Base-by-base conservation (phyloP, 2,797 vertebrate species). In the Ictinia mississippiensis region DNA sequence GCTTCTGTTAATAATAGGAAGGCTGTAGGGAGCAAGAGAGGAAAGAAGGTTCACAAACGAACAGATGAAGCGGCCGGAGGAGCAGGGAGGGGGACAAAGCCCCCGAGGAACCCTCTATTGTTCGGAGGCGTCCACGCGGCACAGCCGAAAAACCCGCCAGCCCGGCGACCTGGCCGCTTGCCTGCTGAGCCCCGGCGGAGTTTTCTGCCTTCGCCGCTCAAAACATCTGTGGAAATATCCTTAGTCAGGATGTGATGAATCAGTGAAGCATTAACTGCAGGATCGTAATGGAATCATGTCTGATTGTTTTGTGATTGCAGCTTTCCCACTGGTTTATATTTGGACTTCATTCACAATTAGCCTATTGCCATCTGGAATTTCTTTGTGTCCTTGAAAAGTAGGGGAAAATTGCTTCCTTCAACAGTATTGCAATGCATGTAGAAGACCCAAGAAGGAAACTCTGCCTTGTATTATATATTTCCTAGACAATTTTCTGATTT, bases 211-310 rank as follows among this genome's bases (percentile, higher is more conserved):
- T 87, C 6, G 0, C 58, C 87, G 40, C 29, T 90, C 38, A 80
- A 80, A 93, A 79, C 38, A 74, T 82, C 71, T 75, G 49, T 89
- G 58, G 77, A 93, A 96, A 93, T 87, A 92, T 49, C 68, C 55
- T 62, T 38, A 37, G 10, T 75, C 56, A 71, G 73, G 61, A 93
- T 20, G 5, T 67, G 44, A 70, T 58, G 67, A 93, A 91, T 82
- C 53, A 75, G 49, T 88, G 78, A 90, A 89, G 38, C 71, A 74
- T 88, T 90, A 94, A 65, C 38, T 81, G 12, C 35, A 53, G 37
- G 56, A 67, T 74, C 4, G 4, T 86, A 81, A 67, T 37, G 62
- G 49, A 88, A 83, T 96, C 52, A 63, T 49, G 49, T 82, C 62
- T 91, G 83, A 63, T 93, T 81, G 25, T 55, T 95, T 63, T 87